Percentiles rank a stretch among this genome's conserved stretches.
Conservation (phyloP, 2,797 vertebrate species). For the Monodelphis domestica region DNA sequence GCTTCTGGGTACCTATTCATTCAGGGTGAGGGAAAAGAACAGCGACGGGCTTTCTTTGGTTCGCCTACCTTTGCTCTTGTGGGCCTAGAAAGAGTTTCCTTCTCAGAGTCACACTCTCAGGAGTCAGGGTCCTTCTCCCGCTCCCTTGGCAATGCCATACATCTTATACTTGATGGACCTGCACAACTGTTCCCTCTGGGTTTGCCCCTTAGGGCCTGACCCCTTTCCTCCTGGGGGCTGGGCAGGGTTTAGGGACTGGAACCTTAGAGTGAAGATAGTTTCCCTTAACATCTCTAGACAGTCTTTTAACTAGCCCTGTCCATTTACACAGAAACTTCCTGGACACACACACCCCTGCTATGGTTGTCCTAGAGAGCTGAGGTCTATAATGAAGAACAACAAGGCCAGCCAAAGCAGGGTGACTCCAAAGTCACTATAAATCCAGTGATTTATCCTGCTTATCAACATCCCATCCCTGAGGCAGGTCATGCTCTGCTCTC, state of each 20-base stretch:
- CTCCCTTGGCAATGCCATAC: neutral
- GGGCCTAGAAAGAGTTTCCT: neutral
- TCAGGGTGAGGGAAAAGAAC: neutral
- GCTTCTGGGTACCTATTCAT: neutral
- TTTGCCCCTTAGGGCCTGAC: neutral
- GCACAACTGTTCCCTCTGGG: neutral
- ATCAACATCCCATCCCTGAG: neutral
- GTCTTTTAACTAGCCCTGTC: neutral
- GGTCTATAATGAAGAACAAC: conserved; percentile 47
- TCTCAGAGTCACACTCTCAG: neutral
- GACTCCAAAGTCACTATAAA: conserved; percentile 68
- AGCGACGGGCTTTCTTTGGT: neutral
- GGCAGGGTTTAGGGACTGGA: too few species aligned
- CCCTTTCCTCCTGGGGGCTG: neutral
- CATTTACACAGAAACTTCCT: neutral
- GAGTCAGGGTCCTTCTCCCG: neutral
- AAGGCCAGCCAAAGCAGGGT: conserved; percentile 37
- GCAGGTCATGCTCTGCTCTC: conserved; percentile 3
- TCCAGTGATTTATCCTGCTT: conserved; percentile 23
- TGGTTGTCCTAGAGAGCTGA: conserved; percentile 17
- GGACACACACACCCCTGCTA: conserved; percentile 4
- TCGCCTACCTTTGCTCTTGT: neutral
- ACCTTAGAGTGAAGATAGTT: neutral
- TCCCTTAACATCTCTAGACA: rapidly evolving
- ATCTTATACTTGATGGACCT: neutral